These are phyloP conservation scores for Rhinolophus sinicus DNA, from an alignment of 2,113 vertebrate genomes.

Conservation along the genomic window DNA sequence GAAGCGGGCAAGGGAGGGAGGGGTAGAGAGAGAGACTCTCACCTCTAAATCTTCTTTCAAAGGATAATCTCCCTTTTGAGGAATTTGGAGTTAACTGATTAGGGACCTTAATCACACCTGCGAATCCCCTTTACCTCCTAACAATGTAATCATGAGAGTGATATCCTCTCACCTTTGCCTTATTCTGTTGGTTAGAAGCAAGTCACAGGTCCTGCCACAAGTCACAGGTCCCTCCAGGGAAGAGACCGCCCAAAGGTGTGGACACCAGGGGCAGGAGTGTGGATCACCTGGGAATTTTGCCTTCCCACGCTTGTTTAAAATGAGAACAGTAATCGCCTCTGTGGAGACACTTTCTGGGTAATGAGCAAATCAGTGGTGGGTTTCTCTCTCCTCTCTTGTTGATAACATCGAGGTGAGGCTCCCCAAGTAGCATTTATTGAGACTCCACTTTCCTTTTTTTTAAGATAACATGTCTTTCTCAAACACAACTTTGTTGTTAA, in stretches of 20 bases:
- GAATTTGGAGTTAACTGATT: not conserved
- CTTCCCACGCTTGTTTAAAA: fast-evolving
- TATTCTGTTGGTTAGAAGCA: not conserved
- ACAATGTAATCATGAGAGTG: fast-evolving
- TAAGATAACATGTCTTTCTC: not conserved
- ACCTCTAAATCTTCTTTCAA: not conserved
- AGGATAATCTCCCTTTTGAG: not conserved
- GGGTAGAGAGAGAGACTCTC: not conserved
- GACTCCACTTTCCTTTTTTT: not conserved
- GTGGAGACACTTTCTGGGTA: not conserved
- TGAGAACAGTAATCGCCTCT: fast-evolving
- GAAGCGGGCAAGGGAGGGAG: too few species aligned
- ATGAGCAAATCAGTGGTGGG: fast-evolving
- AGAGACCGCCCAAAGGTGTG: not conserved
- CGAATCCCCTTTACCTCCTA: too few species aligned
- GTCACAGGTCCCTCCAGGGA: not conserved
- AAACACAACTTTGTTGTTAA: not conserved
- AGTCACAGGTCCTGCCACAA: not conserved
- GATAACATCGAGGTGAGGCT: not conserved
- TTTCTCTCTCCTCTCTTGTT: not conserved
- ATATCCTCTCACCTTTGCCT: not conserved
- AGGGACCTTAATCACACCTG: not conserved
- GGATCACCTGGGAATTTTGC: not conserved
- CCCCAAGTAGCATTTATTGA: not conserved
- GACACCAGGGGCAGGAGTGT: fast-evolving